phyloP scores from a whole-genome alignment of 2,888 invertebrate species.

The Caenorhabditis becei region DNA sequence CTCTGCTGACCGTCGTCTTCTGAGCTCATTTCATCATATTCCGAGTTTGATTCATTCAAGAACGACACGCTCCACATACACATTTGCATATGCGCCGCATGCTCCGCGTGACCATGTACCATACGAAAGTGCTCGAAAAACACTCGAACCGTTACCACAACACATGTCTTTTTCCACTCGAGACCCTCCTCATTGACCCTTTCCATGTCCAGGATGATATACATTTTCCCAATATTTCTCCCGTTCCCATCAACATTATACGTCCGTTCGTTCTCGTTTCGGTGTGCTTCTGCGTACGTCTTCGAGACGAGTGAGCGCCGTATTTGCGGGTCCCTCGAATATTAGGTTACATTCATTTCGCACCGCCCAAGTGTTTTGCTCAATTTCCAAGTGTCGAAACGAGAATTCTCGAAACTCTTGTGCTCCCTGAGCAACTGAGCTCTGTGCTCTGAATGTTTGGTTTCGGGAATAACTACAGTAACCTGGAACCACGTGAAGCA shows the following conservation, averaged over 20 bases:
- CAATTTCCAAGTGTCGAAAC: constrained; percentile 45
- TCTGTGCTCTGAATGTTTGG: not conserved
- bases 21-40: constrained; percentile 77
- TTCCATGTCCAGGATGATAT: constrained; percentile 15
- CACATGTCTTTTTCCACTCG: constrained; percentile 56
- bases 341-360: constrained; percentile 61
- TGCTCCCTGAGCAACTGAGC: not conserved
- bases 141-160: constrained; percentile 39
- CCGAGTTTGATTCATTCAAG: constrained; percentile 50
- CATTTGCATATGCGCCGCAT: constrained; percentile 42
- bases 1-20: constrained; percentile 28
- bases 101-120: constrained; percentile 29
- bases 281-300: constrained; percentile 11
- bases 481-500: too few species aligned
- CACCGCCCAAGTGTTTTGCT: constrained; percentile 55
- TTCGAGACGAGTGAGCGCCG: constrained; percentile 51
- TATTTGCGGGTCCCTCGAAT: constrained; percentile 60
- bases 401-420: constrained; percentile 20
- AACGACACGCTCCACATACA: constrained; percentile 18
- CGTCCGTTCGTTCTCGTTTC: constrained; percentile 45
- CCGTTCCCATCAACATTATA: constrained; percentile 36
- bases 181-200: constrained; percentile 33
- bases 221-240: constrained; percentile 11
- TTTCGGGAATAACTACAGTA: too few species aligned
- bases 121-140: constrained; percentile 50